These are phyloP conservation scores for Battus philenor DNA, from an alignment of 1,140 invertebrate species.

Conservation along the genomic window DNA sequence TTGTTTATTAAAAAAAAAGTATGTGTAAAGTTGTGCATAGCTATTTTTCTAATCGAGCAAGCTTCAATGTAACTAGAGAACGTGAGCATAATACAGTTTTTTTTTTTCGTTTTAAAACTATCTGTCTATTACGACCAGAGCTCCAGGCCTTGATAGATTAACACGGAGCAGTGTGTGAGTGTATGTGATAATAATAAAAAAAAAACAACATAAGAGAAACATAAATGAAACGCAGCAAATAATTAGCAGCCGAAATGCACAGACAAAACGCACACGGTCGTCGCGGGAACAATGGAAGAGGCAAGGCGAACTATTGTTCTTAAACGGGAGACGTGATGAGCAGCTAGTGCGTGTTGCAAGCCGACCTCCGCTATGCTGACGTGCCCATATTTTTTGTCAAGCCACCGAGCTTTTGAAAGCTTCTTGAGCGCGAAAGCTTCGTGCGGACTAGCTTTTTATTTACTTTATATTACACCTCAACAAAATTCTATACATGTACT, in stretches of 20 bases:
- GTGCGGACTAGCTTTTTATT: too few species aligned
- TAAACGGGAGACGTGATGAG: conserved; percentile 4
- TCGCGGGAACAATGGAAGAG: conserved; percentile 8
- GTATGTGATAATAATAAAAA: conserved; percentile 8
- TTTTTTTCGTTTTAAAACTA: not conserved
- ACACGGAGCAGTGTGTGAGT: conserved; percentile 2
- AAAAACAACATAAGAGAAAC: not conserved
- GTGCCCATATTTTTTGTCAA: conserved; percentile 2
- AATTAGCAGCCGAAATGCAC: conserved; percentile 9
- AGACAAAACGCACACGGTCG: conserved; percentile 4
- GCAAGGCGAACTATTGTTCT: conserved; percentile 15
- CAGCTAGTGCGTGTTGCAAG: not conserved
- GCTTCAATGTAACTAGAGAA: too few species aligned
- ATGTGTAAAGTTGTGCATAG: too few species aligned
- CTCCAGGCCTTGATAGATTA: conserved; percentile 13
- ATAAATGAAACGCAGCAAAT: conserved; percentile 6
- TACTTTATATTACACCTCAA: too few species aligned
- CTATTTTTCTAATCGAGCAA: too few species aligned
- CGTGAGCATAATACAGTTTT: too few species aligned
- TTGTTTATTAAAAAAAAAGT: too few species aligned
- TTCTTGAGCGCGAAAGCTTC: not conserved
- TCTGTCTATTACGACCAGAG: not conserved
- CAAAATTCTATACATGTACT: too few species aligned
- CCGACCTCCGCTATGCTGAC: not conserved
- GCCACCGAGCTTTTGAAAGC: not conserved